A percentile compares a stretch with the other conserved stretches of the same genome.
These are phyloP conservation scores for Pseudorhombus dupliciocellatus DNA, from an alignment of 2,113 vertebrate species.

Conservation along the genomic window DNA sequence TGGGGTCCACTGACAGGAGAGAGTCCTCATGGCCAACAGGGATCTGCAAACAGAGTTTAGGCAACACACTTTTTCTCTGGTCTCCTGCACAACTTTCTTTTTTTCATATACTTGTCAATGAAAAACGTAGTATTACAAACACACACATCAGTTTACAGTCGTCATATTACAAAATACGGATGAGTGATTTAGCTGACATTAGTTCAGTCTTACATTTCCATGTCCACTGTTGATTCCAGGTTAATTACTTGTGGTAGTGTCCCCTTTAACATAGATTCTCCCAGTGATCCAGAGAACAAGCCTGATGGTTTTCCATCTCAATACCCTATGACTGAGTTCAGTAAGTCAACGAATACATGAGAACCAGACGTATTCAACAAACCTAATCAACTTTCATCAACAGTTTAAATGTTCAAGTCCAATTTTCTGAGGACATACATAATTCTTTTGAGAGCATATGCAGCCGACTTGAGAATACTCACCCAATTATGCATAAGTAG, in stretches of 20 bases:
- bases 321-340: not conserved
- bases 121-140: not conserved
- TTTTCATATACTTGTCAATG: not conserved
- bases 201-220: not conserved
- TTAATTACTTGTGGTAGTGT: not conserved
- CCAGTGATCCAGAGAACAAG: slow-evolving; percentile 4
- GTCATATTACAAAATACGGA: not conserved
- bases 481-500: slow-evolving; percentile 82
- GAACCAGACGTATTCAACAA: no score
- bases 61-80: not conserved
- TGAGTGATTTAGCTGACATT: not conserved
- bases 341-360: not conserved
- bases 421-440: slow-evolving; percentile 11
- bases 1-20: slow-evolving; percentile 55
- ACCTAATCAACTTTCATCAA: not conserved
- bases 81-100: not conserved
- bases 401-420: no score
- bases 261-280: not conserved
- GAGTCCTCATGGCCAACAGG: slow-evolving; percentile 80
- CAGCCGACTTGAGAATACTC: slow-evolving; percentile 65
- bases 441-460: no score
- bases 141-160: not conserved
- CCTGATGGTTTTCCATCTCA: not conserved
- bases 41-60: slow-evolving; percentile 73
- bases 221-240: not conserved